phyloP scores from a whole-genome alignment of 2,113 vertebrate genomes.

The Marmota flaviventris region DNA sequence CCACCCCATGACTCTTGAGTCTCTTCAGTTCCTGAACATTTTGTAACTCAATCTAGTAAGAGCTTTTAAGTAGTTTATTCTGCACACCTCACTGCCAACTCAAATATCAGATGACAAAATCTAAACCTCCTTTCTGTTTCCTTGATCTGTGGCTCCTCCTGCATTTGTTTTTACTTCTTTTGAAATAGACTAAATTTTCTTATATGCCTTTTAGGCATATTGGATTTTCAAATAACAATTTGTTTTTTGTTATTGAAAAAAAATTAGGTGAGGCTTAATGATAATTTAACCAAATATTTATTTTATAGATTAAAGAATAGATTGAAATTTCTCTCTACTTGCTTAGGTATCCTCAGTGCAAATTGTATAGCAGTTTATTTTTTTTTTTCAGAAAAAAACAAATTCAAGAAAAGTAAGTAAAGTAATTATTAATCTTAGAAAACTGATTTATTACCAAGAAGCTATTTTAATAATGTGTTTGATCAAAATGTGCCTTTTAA shows the following conservation, averaged over 20 bases:
- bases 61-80: neutral
- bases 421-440: constrained; percentile 16
- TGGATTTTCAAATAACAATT: neutral
- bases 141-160: neutral
- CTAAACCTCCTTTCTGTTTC: neutral
- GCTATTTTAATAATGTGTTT: neutral
- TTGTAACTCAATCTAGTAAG: neutral
- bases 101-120: neutral
- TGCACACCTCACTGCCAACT: neutral
- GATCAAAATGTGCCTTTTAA: neutral
- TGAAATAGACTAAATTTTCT: neutral
- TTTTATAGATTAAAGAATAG: neutral
- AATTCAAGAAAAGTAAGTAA: constrained; percentile 20
- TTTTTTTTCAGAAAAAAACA: neutral
- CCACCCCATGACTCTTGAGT: neutral
- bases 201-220: neutral
- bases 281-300: neutral
- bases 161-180: neutral
- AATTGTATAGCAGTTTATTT: neutral
- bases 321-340: neutral
- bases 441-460: neutral
- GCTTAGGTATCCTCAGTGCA: neutral
- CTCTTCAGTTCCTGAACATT: neutral
- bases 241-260: neutral
- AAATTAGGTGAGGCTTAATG: neutral